Percentiles rank a stretch among this genome's conserved stretches.
Conservation (phyloP, 2,888 invertebrate genomes). For the Drosophila maculinotata region DNA sequence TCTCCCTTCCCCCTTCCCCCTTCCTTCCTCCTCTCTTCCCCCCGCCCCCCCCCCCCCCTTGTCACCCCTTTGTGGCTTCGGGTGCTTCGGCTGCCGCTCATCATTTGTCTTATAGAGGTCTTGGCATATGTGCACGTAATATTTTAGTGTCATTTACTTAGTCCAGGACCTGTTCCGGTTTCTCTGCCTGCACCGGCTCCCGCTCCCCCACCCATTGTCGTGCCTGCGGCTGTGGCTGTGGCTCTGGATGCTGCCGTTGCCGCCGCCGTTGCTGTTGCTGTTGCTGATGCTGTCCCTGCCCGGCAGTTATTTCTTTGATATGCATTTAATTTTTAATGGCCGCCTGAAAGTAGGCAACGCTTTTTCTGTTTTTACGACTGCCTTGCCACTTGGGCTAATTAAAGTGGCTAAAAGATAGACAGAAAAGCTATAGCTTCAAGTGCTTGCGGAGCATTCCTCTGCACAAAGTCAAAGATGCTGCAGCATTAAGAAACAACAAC, state of each 20-base stretch:
- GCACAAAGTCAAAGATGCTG: conserved; percentile 6
- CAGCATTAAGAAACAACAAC: not conserved
- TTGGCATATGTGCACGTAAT: conserved; percentile 72
- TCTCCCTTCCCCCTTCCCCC: not conserved
- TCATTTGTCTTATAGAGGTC: conserved; percentile 46
- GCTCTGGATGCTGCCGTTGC: conserved; percentile 11
- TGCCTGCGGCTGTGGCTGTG: not conserved
- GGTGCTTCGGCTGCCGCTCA: conserved; percentile 20
- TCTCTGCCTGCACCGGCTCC: conserved; percentile 2
- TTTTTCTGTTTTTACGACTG: conserved; percentile 59
- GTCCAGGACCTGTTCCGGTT: conserved; percentile 16
- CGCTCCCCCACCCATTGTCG: not conserved
- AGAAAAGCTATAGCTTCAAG: conserved; percentile 21
- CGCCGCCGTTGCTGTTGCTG: conserved; percentile 1
- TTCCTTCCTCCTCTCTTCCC: no score
- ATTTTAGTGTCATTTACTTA: conserved; percentile 70
- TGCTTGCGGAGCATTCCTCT: conserved; percentile 7
- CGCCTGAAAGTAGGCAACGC: conserved; percentile 67
- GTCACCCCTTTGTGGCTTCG: conserved; percentile 22
- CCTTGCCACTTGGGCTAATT: conserved; percentile 64
- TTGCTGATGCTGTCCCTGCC: conserved; percentile 13
- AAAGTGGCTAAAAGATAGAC: conserved; percentile 51
- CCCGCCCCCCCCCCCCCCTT: not conserved
- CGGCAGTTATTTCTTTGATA: conserved; percentile 63
- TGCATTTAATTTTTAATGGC: conserved; percentile 73